These are phyloP conservation scores for Dicyrtomina minuta DNA, from an alignment of 2,888 invertebrate species.

Conservation along the genomic window DNA sequence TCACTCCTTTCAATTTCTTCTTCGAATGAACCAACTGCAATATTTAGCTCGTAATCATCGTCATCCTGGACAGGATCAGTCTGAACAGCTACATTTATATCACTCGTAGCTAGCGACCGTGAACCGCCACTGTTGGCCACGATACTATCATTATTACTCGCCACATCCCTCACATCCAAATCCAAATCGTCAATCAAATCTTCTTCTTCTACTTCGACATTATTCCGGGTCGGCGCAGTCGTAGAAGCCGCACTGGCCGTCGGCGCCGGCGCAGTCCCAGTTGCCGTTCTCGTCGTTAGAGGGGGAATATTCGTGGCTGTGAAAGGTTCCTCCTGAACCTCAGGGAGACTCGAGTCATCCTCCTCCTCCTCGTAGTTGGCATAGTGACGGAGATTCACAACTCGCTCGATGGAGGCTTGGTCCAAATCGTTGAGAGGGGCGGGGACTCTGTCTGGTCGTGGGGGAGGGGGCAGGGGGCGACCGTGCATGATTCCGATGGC, in stretches of 20 bases:
- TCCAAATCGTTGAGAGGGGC: constrained; percentile 47
- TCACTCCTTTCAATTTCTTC: constrained; percentile 34
- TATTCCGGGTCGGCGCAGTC: no score
- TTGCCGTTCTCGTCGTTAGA: constrained; percentile 10
- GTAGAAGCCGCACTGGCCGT: no score
- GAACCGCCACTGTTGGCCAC: not conserved
- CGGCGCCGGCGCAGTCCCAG: no score
- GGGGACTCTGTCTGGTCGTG: constrained; percentile 63
- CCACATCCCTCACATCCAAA: not conserved
- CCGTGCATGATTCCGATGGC: constrained; percentile 67
- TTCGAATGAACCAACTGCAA: constrained; percentile 35
- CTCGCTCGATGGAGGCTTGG: constrained; percentile 43
- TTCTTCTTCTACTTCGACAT: no score
- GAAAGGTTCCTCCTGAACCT: constrained; percentile 32
- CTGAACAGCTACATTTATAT: constrained; percentile 69
- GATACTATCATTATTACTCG: not conserved
- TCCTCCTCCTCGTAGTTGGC: no score
- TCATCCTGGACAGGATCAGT: constrained; percentile 77
- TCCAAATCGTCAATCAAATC: not conserved
- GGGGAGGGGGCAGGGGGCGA: constrained; percentile 81
- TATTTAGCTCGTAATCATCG: constrained; percentile 64
- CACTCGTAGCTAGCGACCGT: constrained; percentile 12
- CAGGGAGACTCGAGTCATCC: no score
- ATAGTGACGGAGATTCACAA: constrained; percentile 47
- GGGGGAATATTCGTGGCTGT: constrained; percentile 37